Base-by-base conservation (phyloP, 2,797 vertebrate species). In the Sebastes iracundus region DNA sequence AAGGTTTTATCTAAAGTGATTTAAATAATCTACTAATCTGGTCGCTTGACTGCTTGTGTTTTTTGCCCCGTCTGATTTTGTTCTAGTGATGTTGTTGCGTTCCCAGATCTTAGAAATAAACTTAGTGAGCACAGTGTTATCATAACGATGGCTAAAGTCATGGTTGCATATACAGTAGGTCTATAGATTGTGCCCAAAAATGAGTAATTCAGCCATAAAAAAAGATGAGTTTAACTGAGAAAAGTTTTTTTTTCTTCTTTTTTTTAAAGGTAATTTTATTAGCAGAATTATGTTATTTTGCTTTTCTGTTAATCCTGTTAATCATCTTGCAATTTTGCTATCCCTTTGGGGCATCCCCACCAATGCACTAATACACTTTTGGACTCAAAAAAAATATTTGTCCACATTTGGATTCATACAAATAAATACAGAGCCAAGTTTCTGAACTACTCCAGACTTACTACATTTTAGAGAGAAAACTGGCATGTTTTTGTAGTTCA, bases 231-330 rank as follows among this genome's bases (percentile, higher is more conserved):
- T 65, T 42, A 5, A 8, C 16, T 49, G 8, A 65, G 49, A 27
- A 38, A 22, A 18, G 3, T 18, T 18, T 18, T 18, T 7, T 38
- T 46, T 46, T 46, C 0, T 13, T 2, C 0, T 14, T 16, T 38
- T 42, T 42, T 42, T 42, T 7, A 42, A 42, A 23, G 7, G 25
- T 10, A 0, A 27, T 38, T 64, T 25, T 25, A 33, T 52, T 18
- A 46, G 20, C 25, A 61, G 9, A n/a, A 23, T 18, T 22, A 6
- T 23, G 5, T 72, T 55, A 23, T 16, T 55, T 5, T 9, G 42
- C 11, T 64, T 56, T 75, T 25, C 18, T 64, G 22, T 7, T 33
- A 33, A 12, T 18, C 8, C 20, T 68, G 27, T 69, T 35, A 35
- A 55, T 32, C 1, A 35, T 53, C 23, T 35, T 35, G 6, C 13